phyloP scores from a whole-genome alignment of 2,113 vertebrate species.

The Atractosteus spatula region DNA sequence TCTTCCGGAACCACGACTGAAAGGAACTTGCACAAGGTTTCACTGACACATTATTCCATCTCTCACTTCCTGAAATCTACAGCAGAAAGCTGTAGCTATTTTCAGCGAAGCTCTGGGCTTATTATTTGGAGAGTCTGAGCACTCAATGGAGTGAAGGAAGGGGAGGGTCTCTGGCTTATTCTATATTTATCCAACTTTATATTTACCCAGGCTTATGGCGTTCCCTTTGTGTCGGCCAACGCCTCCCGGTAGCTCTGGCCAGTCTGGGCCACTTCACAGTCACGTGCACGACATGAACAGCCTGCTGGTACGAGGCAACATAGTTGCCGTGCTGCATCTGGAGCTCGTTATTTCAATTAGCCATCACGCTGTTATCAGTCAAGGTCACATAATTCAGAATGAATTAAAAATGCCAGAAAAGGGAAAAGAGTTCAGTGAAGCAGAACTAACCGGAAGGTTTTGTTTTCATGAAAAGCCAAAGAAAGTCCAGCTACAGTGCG shows the following conservation, averaged over 20 bases:
- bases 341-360: too few species aligned
- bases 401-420: too few species aligned
- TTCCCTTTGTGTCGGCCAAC: slow-evolving; percentile 34
- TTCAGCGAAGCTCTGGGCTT: slow-evolving; percentile 30
- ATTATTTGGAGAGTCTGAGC: slow-evolving; percentile 58
- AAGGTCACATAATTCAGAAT: too few species aligned
- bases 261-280: background rate
- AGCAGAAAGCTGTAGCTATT: slow-evolving; percentile 36
- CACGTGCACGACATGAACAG: background rate
- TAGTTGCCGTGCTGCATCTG: too few species aligned
- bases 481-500: too few species aligned
- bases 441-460: too few species aligned
- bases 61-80: slow-evolving; percentile 16
- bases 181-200: slow-evolving; percentile 54
- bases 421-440: too few species aligned
- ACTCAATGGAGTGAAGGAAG: slow-evolving; percentile 37
- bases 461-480: too few species aligned
- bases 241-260: slow-evolving; percentile 14
- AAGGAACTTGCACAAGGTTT: background rate
- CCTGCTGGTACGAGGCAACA: background rate
- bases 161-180: slow-evolving; percentile 36
- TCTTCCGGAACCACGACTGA: too few species aligned
- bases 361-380: too few species aligned
- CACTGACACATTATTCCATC: background rate
- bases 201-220: slow-evolving; percentile 44